Base-by-base conservation (phyloP, 2,888 invertebrate genomes). In the Branchipolynoe longqiensis region DNA sequence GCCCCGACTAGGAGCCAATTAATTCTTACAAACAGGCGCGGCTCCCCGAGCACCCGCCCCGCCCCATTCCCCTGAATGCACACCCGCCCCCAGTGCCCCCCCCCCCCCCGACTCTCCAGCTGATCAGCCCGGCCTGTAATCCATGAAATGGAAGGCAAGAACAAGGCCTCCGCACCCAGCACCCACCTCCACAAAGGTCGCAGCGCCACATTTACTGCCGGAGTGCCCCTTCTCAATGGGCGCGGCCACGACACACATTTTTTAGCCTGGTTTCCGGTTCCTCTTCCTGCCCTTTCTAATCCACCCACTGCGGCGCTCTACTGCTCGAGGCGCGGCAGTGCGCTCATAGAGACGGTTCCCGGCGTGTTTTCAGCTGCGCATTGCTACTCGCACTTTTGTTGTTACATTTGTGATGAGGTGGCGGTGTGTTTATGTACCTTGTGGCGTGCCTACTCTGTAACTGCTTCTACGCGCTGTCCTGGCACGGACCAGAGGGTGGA, bases 1-100 rank as follows among this genome's bases (percentile, higher is more conserved):
- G 25, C 14, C 28, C 41, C 18, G 41, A 33, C 78, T 78, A 78
- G n/a, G 78, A 78, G 78, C 78, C 78, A 78, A 78, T 78, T 78
- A 78, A 78, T 78, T 78, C 78, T 54, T 48, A 78, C 78, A 78
- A 78, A 78, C 78, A 78, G 48, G 69, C 36, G 69, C n/a, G 12
- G 14, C 36, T 38, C n/a, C 69, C 38, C 69, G 22, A 33, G 22
- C 38, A 1, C 69, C 69, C 62, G 22, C 38, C 38, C 69, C 6
- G 33, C 38, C 2, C 1, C n/a, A 33, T 22, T n/a, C 12, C 38
- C 38, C 69, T 28, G 62, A n/a, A 56, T 28, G 28, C 38, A 33
- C 36, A 22, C 69, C 36, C 33, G 62, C 4, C 38, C 69, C 18
- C 38, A 12, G 1, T 38, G 18, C 38, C 69, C 69, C 36, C 69